Evolutionary conservation across 1,140 invertebrate genomes (phyloP), one percentile per base, ranked within the genome.

Genomic region (Sesamia nonagrioides): DNA sequence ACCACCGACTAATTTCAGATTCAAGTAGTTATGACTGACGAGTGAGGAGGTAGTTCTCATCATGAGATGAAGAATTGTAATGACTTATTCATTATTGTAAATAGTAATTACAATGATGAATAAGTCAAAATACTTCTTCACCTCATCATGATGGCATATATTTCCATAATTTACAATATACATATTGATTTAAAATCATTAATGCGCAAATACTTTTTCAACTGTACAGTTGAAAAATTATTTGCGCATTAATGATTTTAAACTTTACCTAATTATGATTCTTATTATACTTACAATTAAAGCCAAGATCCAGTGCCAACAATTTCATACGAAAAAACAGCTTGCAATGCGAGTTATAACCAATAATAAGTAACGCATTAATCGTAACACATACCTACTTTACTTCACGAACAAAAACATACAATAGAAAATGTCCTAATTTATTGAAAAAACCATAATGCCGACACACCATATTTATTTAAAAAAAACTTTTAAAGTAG

Each of bases 341-440:
- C 68, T 54, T 54, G 45, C 27, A 13, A 71, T 48, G 42, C 68
- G 21, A 48, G 11, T 48, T 68, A 52, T 52, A 68, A 54, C n/a
- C 52, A 71, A 54, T 17, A 37, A 27, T 27, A 27, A 33, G 42
- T 52, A 54, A 13, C 27, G 48, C 50, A 71, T 54, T 71, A 71
- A 71, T 48, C 68, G 68, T 71, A 71, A 71, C 68, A 71, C 68
- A 71, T 71, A 54, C 42, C 66, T 69, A 69, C 42, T 50, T 69
- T 69, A 21, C 18, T 69, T 48, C 66, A 33, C 66, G 54, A 71
- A 54, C 68, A 54, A 54, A 54, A 71, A 54, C 48, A 71, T 54
- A 37, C 33, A 37, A 37, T 13, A 71, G 33, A 54, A 37, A 37
- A 37, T 2, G 11, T 4, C 1, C 17, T 0, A 7, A 69, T n/a